Evolutionary conservation across 2,888 invertebrate genomes (phyloP).

Genomic region (Acleris literana): DNA sequence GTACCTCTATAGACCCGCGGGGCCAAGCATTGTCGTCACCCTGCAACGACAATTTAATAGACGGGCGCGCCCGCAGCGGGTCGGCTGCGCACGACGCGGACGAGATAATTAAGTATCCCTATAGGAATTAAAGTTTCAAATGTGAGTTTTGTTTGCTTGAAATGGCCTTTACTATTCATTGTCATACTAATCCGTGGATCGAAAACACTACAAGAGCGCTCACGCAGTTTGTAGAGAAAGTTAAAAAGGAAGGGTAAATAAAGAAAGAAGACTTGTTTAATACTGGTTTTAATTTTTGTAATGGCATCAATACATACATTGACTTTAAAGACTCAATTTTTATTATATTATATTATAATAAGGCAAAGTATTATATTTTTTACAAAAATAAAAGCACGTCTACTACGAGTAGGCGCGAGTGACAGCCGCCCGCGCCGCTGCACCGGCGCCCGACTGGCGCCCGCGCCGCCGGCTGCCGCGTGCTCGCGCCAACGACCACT

Average conservation of each 20-base stretch:
- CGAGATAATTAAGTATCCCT: no score
- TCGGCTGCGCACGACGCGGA: no score
- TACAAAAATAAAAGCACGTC: slow-evolving; percentile 36
- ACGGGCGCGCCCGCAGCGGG: no score
- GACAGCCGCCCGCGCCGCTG: neutral
- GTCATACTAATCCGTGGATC: no score
- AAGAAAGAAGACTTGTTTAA: slow-evolving; percentile 3
- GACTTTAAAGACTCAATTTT: slow-evolving; percentile 30
- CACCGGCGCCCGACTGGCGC: no score
- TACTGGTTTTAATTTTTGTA: slow-evolving; percentile 36
- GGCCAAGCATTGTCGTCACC: no score
- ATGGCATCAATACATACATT: slow-evolving; percentile 35
- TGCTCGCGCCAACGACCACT: neutral
- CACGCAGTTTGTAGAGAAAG: no score
- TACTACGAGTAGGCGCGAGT: slow-evolving; percentile 24
- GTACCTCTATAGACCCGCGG: no score
- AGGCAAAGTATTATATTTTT: slow-evolving; percentile 34
- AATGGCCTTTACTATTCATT: no score
- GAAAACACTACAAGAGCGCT: no score
- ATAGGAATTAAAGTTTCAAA: no score
- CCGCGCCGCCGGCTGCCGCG: neutral
- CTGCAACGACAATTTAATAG: fast-evolving
- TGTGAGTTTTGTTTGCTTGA: no score
- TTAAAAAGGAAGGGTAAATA: neutral
- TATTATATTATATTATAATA: slow-evolving; percentile 29